A percentile compares a stretch with the other conserved stretches of the same genome.
These are phyloP conservation scores for Augiades crinisus DNA, from an alignment of 2,888 invertebrate genomes.

Conservation along the genomic window DNA sequence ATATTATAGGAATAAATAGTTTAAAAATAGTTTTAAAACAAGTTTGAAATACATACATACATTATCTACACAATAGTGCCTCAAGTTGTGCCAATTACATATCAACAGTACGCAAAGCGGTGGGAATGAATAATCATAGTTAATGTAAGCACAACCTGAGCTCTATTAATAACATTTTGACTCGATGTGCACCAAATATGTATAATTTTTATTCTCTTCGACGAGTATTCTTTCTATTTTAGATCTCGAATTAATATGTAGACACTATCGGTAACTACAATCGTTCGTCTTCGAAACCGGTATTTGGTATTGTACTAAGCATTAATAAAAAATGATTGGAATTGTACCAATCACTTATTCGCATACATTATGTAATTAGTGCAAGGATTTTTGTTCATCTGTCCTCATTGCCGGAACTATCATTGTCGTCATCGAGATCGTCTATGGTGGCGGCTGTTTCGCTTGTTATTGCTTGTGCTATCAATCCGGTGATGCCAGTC, in stretches of 20 bases:
- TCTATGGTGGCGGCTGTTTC: constrained; percentile 52
- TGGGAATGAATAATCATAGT: neutral
- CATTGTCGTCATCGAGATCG: constrained; percentile 53
- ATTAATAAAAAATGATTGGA: constrained; percentile 38
- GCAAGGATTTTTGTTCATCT: constrained; percentile 42
- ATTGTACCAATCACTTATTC: constrained; percentile 26
- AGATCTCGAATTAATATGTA: constrained; percentile 12
- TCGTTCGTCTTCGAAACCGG: constrained; percentile 40
- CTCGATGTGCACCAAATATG: neutral
- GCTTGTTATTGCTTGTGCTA: constrained; percentile 64
- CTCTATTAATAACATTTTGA: neutral
- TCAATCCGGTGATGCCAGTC: constrained; percentile 60
- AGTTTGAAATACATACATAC: neutral
- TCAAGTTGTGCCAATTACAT: neutral
- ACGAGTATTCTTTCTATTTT: neutral
- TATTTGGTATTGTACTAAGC: constrained; percentile 53
- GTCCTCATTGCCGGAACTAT: constrained; percentile 46
- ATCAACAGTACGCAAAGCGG: neutral
- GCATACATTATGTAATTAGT: constrained; percentile 11
- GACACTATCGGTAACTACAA: constrained; percentile 37
- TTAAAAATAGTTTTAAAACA: no score
- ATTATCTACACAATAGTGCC: neutral
- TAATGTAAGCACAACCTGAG: constrained; percentile 1
- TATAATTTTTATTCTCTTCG: neutral
- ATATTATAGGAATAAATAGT: no score